Evolutionary conservation across 1,140 invertebrate genomes (phyloP).

Genomic region (Heliconius congener): DNA sequence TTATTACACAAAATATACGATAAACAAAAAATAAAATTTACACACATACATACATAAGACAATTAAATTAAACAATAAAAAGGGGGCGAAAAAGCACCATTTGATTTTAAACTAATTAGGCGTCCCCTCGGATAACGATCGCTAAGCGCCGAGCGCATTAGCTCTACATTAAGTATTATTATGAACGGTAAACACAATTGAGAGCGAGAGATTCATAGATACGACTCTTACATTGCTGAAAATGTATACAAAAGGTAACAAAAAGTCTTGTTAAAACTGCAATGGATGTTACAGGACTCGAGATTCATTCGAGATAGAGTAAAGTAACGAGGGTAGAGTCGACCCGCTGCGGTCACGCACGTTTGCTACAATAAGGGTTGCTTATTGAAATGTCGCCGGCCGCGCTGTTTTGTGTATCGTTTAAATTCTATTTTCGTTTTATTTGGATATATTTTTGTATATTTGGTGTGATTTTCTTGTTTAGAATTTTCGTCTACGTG

Average conservation of each 20-base stretch:
- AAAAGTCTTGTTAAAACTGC: background rate
- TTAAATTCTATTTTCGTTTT: slow-evolving; percentile 27
- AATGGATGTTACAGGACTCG: background rate
- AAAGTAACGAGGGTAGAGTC: slow-evolving; percentile 29
- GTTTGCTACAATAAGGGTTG: slow-evolving; percentile 34
- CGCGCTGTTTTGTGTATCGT: slow-evolving; percentile 26
- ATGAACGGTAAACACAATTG: slow-evolving; percentile 37
- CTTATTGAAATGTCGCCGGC: slow-evolving; percentile 36
- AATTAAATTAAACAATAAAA: slow-evolving; percentile 19
- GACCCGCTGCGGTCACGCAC: slow-evolving; percentile 52
- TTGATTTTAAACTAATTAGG: slow-evolving; percentile 68
- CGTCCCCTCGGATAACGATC: slow-evolving; percentile 49
- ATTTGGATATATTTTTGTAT: background rate
- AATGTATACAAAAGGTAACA: slow-evolving; percentile 25
- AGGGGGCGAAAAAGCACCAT: slow-evolving; percentile 52
- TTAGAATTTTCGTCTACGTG: background rate
- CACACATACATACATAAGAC: background rate
- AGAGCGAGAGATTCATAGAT: slow-evolving; percentile 5
- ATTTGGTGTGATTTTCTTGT: background rate
- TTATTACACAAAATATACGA: background rate
- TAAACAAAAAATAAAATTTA: slow-evolving; percentile 1
- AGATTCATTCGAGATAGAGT: slow-evolving; percentile 17
- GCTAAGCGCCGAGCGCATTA: slow-evolving; percentile 49
- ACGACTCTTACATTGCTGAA: slow-evolving; percentile 32
- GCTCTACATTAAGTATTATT: slow-evolving; percentile 40